Base-by-base conservation (phyloP, 2,113 vertebrate genomes). In the Hippocampus barbouri region DNA sequence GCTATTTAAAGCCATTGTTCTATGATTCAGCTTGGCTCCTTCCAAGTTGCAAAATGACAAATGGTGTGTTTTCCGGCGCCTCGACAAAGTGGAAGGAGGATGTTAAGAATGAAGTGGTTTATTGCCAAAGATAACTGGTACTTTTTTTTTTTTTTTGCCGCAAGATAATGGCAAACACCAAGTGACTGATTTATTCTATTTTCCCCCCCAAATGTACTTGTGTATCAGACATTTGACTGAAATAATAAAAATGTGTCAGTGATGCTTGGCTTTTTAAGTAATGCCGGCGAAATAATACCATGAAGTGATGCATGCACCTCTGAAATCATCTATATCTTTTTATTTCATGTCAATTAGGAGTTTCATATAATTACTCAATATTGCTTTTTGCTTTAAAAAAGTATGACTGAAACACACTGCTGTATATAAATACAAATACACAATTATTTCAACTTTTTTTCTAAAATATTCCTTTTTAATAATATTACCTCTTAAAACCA, bases 71-170 rank as follows among this genome's bases (percentile, higher is more conserved):
- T 66, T 59, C 34, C 47, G 51, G 68, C 14, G 56, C 14, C 5
- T 12, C 1, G 59, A 61, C 27, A 18, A 15, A 2, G 8, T 27
- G n/a, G 43, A 9, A 16, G 43, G 64, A 18, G 8, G 14, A 4
- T n/a, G n/a, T 25, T 15, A 8, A 16, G 59, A 61, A 18, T 61
- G 3, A 66, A 25, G 64, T 49, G n/a, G 27, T 16, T 21, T 25
- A 47, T 78, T 86, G 80, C 85, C 87, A 83, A 84, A 85, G 76
- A 80, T 45, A 25, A 68, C 11, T 65, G 43, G 40, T 77, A n/a
- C 43, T 82, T 10, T 3, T 59, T 12, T 25, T 59, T 25, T 23
- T 56, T 15, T 23, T 25, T 59, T 27, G 1, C 3, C 23, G 1
- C 23, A 25, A 59, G 23, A 61, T 18, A 30, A 61, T 16, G 15